A percentile compares a stretch with the other conserved stretches of the same genome.
phyloP scores from a whole-genome alignment of 1,140 invertebrate genomes.

The Camponotus pennsylvanicus region DNA sequence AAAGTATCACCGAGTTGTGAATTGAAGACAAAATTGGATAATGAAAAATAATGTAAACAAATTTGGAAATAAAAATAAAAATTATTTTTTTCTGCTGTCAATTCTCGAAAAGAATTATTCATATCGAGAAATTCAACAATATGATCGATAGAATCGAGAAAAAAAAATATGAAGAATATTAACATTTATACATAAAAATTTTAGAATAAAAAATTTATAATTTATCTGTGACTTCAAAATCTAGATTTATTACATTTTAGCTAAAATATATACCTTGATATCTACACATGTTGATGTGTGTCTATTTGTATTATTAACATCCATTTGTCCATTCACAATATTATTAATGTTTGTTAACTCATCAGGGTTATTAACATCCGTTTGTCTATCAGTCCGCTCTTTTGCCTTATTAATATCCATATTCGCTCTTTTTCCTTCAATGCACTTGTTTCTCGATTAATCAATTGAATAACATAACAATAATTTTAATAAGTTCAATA shows the following conservation, averaged over 20 bases:
- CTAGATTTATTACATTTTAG: neutral
- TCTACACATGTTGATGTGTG: slow-evolving; percentile 7
- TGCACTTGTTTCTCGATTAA: neutral
- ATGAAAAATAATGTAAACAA: neutral
- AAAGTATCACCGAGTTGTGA: neutral
- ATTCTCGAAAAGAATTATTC: neutral
- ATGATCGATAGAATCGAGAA: neutral
- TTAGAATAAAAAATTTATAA: too few species aligned
- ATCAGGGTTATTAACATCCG: neutral
- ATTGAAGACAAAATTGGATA: neutral
- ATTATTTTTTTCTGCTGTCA: neutral
- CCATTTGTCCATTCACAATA: neutral
- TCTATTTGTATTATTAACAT: slow-evolving; percentile 1
- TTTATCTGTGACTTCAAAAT: neutral
- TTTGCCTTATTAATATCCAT: neutral
- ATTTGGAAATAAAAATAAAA: neutral
- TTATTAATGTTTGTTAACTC: neutral
- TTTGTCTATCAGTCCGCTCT: neutral
- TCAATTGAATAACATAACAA: neutral
- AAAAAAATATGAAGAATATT: too few species aligned
- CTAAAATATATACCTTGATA: slow-evolving; percentile 29
- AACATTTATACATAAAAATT: neutral
- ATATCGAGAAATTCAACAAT: neutral
- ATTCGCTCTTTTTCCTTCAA: neutral
- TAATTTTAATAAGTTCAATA: neutral